phyloP scores from a whole-genome alignment of 2,113 vertebrate species.

The Lasiurus borealis region DNA sequence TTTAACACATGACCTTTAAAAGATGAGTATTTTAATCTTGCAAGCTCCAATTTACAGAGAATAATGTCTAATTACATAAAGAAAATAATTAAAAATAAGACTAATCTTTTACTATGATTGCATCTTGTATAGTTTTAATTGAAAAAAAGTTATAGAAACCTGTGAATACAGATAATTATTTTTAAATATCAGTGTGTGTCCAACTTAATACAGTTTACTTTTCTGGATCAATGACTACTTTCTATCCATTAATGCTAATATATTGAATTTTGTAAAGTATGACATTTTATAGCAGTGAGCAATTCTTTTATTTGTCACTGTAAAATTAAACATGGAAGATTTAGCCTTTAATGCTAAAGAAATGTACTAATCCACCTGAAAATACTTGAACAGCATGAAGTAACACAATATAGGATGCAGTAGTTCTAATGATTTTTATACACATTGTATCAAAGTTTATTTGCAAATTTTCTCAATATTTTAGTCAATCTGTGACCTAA shows the following conservation, averaged over 20 bases:
- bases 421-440: background rate
- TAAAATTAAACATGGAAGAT: slow-evolving; percentile 16
- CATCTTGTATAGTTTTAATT: slow-evolving; percentile 61
- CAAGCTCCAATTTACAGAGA: slow-evolving; percentile 38
- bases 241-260: slow-evolving; percentile 10
- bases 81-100: slow-evolving; percentile 68
- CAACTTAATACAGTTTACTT: slow-evolving; percentile 38
- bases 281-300: background rate
- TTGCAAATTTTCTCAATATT: background rate
- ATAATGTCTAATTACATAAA: slow-evolving; percentile 63
- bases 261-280: slow-evolving; percentile 31
- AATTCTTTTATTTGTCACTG: slow-evolving; percentile 33
- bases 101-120: slow-evolving; percentile 66
- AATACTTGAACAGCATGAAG: background rate
- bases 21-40: slow-evolving; percentile 61
- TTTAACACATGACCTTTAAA: slow-evolving; percentile 66
- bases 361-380: background rate
- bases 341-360: background rate
- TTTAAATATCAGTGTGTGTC: slow-evolving; percentile 50
- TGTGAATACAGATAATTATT: slow-evolving; percentile 42
- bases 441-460: background rate
- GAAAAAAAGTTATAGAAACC: slow-evolving; percentile 61
- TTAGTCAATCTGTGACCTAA: background rate
- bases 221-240: slow-evolving; percentile 15
- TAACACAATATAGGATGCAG: background rate